A percentile compares a stretch with the other conserved stretches of the same genome.
Evolutionary conservation across 2,888 invertebrate genomes (phyloP).

Genomic region (Gymnocheta viridis): DNA sequence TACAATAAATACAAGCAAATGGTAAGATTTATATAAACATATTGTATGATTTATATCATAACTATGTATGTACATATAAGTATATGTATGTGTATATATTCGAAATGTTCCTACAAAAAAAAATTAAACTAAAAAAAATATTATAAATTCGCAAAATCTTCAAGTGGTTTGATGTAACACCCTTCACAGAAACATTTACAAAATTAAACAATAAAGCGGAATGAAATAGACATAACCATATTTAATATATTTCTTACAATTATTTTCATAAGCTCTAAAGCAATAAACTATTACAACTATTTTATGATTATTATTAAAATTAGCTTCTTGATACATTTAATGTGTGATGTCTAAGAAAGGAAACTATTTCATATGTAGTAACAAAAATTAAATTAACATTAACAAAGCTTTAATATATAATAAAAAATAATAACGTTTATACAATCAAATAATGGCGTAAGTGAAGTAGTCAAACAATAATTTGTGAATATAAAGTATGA

Average conservation of each 20-base stretch:
- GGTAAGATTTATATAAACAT: not conserved
- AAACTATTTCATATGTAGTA: constrained; percentile 7
- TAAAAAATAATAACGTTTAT: constrained; percentile 6
- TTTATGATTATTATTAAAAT: constrained; percentile 59
- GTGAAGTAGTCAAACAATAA: not conserved
- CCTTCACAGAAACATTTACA: constrained; percentile 18
- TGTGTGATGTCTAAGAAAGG: constrained; percentile 55
- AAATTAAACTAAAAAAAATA: no score
- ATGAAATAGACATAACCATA: constrained; percentile 47
- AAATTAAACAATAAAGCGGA: constrained; percentile 51
- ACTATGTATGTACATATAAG: not conserved
- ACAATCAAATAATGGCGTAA: not conserved
- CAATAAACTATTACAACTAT: constrained; percentile 67
- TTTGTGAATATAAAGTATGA: not conserved
- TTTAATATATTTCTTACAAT: constrained; percentile 47
- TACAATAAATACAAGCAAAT: not conserved
- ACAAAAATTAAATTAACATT: constrained; percentile 32
- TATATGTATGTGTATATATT: no score
- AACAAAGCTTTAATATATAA: constrained; percentile 17
- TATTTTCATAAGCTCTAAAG: constrained; percentile 64
- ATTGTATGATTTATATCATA: not conserved
- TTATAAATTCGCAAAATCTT: not conserved
- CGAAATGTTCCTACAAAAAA: no score
- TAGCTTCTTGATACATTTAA: constrained; percentile 51
- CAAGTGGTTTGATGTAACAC: not conserved